Percentiles rank a stretch among this genome's conserved stretches.
Conservation (phyloP, 2,888 invertebrate species). For the Iphiclides podalirius region DNA sequence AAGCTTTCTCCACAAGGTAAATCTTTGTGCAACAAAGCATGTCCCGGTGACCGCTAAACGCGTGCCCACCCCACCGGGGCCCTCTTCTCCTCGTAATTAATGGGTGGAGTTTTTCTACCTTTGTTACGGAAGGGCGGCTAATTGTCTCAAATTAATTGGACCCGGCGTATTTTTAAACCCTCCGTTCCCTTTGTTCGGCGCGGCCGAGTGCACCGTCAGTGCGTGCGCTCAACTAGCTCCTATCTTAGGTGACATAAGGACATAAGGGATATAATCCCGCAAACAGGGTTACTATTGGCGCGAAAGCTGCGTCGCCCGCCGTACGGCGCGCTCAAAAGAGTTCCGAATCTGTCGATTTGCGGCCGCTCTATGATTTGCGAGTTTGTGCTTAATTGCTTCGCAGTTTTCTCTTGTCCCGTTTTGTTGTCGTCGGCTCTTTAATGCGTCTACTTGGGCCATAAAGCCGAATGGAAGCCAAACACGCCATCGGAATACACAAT, state of each 20-base stretch:
- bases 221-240: constrained; percentile 12
- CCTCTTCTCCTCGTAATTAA: constrained; percentile 59
- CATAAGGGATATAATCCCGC: constrained; percentile 1
- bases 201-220: too few relatives aligned
- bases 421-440: too few relatives aligned
- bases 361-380: constrained; percentile 47
- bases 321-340: constrained; percentile 39
- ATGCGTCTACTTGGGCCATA: too few relatives aligned
- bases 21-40: too few relatives aligned
- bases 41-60: too few relatives aligned
- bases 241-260: neutral
- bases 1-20: too few relatives aligned
- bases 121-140: constrained; percentile 74
- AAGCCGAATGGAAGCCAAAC: too few relatives aligned
- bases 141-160: constrained; percentile 77
- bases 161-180: constrained; percentile 68
- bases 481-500: too few relatives aligned
- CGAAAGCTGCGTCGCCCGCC: constrained; percentile 3
- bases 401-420: constrained; percentile 41
- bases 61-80: constrained; percentile 3
- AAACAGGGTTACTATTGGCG: neutral
- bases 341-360: constrained; percentile 46
- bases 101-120: constrained; percentile 75
- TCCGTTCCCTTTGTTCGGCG: constrained; percentile 52
- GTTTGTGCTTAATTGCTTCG: constrained; percentile 50